Evolutionary conservation across 2,888 invertebrate species (phyloP).

Genomic region (Mylabris sibirica): DNA sequence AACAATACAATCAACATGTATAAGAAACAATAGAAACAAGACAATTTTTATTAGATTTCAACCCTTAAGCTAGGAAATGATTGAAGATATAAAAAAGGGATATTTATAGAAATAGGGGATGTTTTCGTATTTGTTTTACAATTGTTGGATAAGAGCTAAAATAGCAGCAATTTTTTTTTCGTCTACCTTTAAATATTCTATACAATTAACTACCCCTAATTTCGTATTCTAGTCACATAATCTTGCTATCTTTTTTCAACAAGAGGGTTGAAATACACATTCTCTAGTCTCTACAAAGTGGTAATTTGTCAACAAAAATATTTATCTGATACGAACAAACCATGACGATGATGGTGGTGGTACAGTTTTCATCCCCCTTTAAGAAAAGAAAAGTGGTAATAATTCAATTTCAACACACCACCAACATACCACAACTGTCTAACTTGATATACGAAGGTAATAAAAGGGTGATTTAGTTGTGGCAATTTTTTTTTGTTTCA

Average conservation of each 20-base stretch:
- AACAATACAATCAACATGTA: background rate
- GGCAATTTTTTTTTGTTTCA: background rate
- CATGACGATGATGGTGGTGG: background rate
- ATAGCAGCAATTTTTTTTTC: no score
- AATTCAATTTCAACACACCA: background rate
- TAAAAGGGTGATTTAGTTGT: constrained; percentile 3
- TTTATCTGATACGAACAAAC: background rate
- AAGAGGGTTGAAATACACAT: no score
- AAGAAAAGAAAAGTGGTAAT: background rate
- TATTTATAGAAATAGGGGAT: background rate
- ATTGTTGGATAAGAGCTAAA: no score
- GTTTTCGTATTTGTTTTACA: background rate
- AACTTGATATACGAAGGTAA: background rate
- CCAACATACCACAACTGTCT: background rate
- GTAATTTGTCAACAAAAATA: background rate
- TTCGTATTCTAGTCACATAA: no score
- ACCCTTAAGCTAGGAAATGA: background rate
- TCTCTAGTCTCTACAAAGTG: background rate
- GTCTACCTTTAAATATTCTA: no score
- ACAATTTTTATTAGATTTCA: background rate
- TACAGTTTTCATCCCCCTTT: background rate
- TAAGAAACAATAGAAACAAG: background rate
- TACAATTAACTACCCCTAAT: no score
- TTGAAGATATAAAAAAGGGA: background rate
- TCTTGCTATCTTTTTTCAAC: no score